A percentile compares a stretch with the other conserved stretches of the same genome.
Conservation (phyloP, 2,888 invertebrate genomes). For the Idaea dimidiata region DNA sequence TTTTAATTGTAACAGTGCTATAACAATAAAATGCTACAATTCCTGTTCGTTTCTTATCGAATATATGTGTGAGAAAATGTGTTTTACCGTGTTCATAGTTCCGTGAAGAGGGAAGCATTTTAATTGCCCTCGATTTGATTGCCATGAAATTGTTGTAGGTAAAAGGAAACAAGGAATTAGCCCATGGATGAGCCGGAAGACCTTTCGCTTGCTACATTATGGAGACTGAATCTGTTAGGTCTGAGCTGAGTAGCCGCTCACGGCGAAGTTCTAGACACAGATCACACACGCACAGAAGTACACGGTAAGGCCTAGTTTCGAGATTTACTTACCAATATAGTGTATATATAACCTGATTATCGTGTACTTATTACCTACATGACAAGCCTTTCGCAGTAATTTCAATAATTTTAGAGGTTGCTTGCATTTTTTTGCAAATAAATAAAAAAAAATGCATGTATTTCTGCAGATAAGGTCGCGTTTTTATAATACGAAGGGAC, state of each 20-base stretch:
- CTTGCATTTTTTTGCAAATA: too few relatives aligned
- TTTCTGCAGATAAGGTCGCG: background rate
- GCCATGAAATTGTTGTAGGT: slow-evolving; percentile 54
- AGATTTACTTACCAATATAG: background rate
- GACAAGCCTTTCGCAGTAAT: background rate
- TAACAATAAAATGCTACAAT: slow-evolving; percentile 15
- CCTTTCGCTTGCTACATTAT: slow-evolving; percentile 65
- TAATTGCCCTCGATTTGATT: slow-evolving; percentile 67
- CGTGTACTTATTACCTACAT: too few relatives aligned
- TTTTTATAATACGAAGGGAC: too few relatives aligned
- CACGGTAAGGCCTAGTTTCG: slow-evolving; percentile 68
- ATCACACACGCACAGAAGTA: slow-evolving; percentile 84
- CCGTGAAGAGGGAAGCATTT: slow-evolving; percentile 61
- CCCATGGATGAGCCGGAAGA: slow-evolving; percentile 59
- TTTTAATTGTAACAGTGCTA: slow-evolving; percentile 29
- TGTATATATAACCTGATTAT: background rate
- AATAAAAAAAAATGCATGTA: background rate
- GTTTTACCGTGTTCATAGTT: slow-evolving; percentile 45
- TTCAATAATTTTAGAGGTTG: background rate
- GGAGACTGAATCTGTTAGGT: slow-evolving; percentile 97
- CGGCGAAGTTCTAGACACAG: slow-evolving; percentile 84
- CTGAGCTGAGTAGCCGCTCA: slow-evolving; percentile 93
- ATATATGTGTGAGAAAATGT: slow-evolving; percentile 33
- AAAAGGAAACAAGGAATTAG: slow-evolving; percentile 43
- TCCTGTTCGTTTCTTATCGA: slow-evolving; percentile 8